Base-by-base conservation (phyloP, 2,797 vertebrate species). In the Falco columbarius region DNA sequence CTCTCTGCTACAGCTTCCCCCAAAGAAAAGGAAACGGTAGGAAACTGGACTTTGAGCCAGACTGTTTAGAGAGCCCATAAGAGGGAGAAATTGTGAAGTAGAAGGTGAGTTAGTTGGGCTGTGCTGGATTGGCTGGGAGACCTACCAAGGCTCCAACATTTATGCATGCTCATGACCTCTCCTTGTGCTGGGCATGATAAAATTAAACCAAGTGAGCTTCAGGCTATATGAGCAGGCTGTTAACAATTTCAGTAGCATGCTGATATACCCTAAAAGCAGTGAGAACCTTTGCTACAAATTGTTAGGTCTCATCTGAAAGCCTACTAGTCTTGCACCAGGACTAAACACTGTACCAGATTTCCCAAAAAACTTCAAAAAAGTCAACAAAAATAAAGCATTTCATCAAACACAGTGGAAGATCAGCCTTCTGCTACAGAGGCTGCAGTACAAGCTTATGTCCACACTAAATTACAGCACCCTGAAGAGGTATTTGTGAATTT, bases 91-190 rank as follows among this genome's bases (percentile, higher is more conserved):
- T n/a, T 75, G 44, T 40, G 38, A 79, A 79, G 65, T 47, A 74
- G 49, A 30, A 54, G 32, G n/a, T 18, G 44, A 12, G 32, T 62
- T 49, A n/a, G 13, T 12, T 61, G 49, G 12, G 12, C 46, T 38
- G 19, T 29, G 11, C 34, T 73, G 22, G 13, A 32, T 59, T 62
- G 49, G 36, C 40, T 66, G 34, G 54, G 21, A 90, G 23, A 40
- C 21, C 62, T 70, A 21, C 8, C 8, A 49, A 61, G 40, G 38
- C 58, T 17, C 12, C 36, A 75, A n/a, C 3, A 4, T 18, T 49
- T 26, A 22, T 24, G 3, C 49, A 65, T 1, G 0, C 18, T 40
- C 12, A 18, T 14, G 9, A 72, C 34, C 16, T 58, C 5, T 1
- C 17, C 23, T 71, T 67, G 24, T 30, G n/a, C 72, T 11, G 10